Percentiles rank a stretch among this genome's conserved stretches.
Conservation (phyloP, 2,888 invertebrate species). For the Caenorhabditis sp. region DNA sequence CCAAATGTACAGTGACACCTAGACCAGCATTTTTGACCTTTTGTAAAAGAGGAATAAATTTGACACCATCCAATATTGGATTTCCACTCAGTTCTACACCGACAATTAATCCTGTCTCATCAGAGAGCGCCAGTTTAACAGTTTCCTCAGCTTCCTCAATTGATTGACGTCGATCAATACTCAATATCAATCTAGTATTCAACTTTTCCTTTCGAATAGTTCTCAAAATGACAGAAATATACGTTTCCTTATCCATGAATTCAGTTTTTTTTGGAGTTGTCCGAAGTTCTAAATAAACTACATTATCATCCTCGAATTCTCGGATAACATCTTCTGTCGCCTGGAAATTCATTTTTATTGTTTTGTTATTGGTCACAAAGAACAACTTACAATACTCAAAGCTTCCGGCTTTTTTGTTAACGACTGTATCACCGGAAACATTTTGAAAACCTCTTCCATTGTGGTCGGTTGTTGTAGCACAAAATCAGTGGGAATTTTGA, state of each 20-base stretch:
- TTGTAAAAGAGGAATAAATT: conserved; percentile 24
- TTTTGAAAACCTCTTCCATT: conserved; percentile 27
- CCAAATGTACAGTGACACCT: conserved; percentile 28
- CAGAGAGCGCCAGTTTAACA: conserved; percentile 10
- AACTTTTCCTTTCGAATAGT: conserved; percentile 2
- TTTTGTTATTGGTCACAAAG: background rate
- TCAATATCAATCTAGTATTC: conserved; percentile 24
- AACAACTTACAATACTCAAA: conserved; percentile 9
- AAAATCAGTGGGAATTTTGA: background rate
- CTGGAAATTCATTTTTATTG: conserved; percentile 7
- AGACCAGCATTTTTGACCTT: conserved; percentile 18
- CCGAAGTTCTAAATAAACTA: conserved; percentile 43
- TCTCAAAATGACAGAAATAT: conserved; percentile 2
- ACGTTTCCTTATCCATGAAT: conserved; percentile 13
- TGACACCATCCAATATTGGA: conserved; percentile 23
- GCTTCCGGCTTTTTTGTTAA: conserved; percentile 24
- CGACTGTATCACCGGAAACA: conserved; percentile 35
- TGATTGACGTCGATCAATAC: conserved; percentile 28
- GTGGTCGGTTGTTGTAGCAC: conserved; percentile 4
- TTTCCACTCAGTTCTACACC: conserved; percentile 42
- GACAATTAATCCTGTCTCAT: conserved; percentile 19
- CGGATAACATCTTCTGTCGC: conserved; percentile 28
- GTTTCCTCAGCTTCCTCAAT: conserved; percentile 31
- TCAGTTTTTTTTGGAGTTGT: conserved; percentile 37
- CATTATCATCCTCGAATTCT: conserved; percentile 35